Evolutionary conservation across 2,888 invertebrate species (phyloP).

Genomic region (Drosophila bunnanda): DNA sequence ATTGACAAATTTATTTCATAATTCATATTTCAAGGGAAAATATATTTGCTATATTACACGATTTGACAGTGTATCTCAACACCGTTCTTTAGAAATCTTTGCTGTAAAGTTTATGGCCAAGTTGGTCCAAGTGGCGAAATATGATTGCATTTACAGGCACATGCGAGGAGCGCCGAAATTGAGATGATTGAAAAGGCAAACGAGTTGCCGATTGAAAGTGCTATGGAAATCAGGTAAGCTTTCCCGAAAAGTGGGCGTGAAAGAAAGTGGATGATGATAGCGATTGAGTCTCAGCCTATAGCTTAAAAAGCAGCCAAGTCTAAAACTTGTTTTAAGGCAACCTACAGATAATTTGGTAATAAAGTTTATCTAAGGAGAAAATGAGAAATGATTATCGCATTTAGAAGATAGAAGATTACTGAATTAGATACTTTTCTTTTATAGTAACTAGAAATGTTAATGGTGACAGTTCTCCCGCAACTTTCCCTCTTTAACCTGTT

Average conservation of each 20-base stretch:
- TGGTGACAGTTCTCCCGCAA: no score
- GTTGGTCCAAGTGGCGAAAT: slow-evolving; percentile 56
- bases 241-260: slow-evolving; percentile 46
- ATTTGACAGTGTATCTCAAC: slow-evolving; percentile 1
- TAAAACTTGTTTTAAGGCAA: background rate
- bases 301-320: slow-evolving; percentile 4
- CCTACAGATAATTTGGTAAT: background rate
- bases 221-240: slow-evolving; percentile 51
- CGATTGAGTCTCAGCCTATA: slow-evolving; percentile 7
- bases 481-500: background rate
- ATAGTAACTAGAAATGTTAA: no score
- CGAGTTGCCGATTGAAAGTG: slow-evolving; percentile 42
- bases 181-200: slow-evolving; percentile 56
- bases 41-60: background rate
- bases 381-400: no score
- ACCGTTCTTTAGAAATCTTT: background rate
- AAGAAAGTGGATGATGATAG: slow-evolving; percentile 44
- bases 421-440: no score
- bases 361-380: background rate
- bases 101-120: slow-evolving; percentile 55
- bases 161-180: slow-evolving; percentile 32
- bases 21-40: background rate
- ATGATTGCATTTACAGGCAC: slow-evolving; percentile 61
- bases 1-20: background rate
- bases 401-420: no score